Evolutionary conservation across 2,888 invertebrate genomes (phyloP), one percentile per base, ranked within the genome.

Genomic region (Galerucella nymphaeae): DNA sequence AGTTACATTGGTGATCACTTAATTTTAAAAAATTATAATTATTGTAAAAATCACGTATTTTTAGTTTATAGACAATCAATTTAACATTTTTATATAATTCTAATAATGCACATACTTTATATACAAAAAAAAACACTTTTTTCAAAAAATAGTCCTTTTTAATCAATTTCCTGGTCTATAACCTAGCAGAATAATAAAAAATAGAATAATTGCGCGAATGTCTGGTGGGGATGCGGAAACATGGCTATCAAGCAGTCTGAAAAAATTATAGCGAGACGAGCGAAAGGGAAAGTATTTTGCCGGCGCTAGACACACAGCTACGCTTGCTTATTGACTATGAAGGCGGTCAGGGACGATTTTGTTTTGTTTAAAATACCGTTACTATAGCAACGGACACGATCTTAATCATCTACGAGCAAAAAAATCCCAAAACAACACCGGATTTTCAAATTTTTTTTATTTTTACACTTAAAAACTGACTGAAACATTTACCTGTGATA

Each of bases 151-250:
- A 53, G 1, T 10, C 14, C 14, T 14, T 50, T n/a, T 14, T 50
- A 50, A 16, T 3, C 16, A 16, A 18, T 67, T 18, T 62, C 61
- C 61, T 42, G 61, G 61, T 42, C 61, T 62, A 62, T 62, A 41
- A 53, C 16, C 62, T 63, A 68, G 59, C 64, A 72, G 53, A 61
- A 57, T 69, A 74, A 71, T 73, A 80, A 84, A 84, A 85, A 85
- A 84, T 85, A 84, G 84, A 83, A 82, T 82, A 83, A 82, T 53
- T 68, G 70, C 45, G 66, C 80, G 77, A 70, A 78, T 76, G 75
- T 65, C 76, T 81, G 81, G 78, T 79, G 80, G 82, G 82, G 75
- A 69, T 77, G 76, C 79, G 78, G 79, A 81, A 82, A 82, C 81
- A 84, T 83, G 83, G 83, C 80, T 78, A 82, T 80, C 79, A 67